Base-by-base conservation (phyloP, 2,113 vertebrate genomes). In the Amphiprion ocellaris region DNA sequence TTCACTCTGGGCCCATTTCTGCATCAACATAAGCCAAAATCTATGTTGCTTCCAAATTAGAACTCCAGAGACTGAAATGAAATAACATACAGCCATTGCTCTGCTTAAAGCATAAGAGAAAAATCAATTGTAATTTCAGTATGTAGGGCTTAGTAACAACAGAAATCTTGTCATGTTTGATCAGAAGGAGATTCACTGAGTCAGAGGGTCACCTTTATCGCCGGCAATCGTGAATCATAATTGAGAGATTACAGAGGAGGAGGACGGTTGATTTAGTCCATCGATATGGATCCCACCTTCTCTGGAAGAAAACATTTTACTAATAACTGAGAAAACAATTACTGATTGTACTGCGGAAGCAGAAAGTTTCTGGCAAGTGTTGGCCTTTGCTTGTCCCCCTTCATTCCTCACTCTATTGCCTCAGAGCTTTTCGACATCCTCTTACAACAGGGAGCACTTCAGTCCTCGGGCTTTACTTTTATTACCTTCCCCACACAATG, bases 211-310 rank as follows among this genome's bases (percentile, higher is more conserved):
- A 82, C 74, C 72, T 55, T 79, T 62, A 49, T 81, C 28, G 58
- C 19, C 37, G 52, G 44, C 26, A 52, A 59, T 58, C 67, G 60
- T 84, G 72, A 89, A 81, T 84, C 59, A 76, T 52, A 79, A 69
- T 2, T 23, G 19, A 72, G 53, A 69, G 61, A 69, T 71, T 69
- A 73, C 50, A 54, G 15, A 37, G 8, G 4, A n/a, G 24, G 50
- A 10, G 50, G 53, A 10, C 2, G 15, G 53, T 15, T 71, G 58
- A 80, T 77, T 65, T 56, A 72, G 64, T 50, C 9, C 53, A 49
- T 26, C 52, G 66, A 30, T 16, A 53, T 46, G 37, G 26, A 72
- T 47, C 59, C 21, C 24, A 39, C 56, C 5, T 55, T 39, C 16
- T 71, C 7, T 56, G 21, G 46, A 15, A 23, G 2, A 52, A 26